Evolutionary conservation across 2,888 invertebrate species (phyloP), one percentile per base, ranked within the genome.

Genomic region (Morpho achilles): DNA sequence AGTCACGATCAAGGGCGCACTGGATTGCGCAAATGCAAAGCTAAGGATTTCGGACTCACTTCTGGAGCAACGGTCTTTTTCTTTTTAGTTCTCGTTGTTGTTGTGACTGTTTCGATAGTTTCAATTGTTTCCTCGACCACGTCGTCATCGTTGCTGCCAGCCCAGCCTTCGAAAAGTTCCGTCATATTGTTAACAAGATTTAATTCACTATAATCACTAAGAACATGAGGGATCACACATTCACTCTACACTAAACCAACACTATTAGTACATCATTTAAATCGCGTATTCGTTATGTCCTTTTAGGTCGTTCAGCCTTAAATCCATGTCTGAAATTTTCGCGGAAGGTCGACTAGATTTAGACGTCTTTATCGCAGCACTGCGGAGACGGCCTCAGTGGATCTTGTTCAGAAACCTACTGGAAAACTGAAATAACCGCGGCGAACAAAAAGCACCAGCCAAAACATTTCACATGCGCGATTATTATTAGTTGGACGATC

Each of bases 401-500:
- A 73, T 87, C 77, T 86, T 87, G 85, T 79, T 80, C 87, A 82
- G 88, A 90, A 87, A 88, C 87, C 87, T 82, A 90, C 90, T 90
- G 90, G 90, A 90, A 89, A 87, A 87, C 90, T 87, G 89, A 90
- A 90, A 90, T 90, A 89, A 87, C 87, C 86, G 81, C 79, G 80
- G 81, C 88, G 87, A 88, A 89, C 90, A 89, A 89, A 89, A 90
- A 90, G 84, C 90, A 87, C 84, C 90, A 83, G 88, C 89, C 90
- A 88, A 89, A 89, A 89, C 87, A 89, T 89, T 90, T 90, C 87
- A 89, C 87, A 88, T 86, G 85, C 82, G 82, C 70, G 84, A 80
- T 81, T 90, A 90, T 89, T 90, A 90, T 89, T 90, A 90, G 90
- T 84, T 89, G 89, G 90, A 88, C 88, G 89, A 83, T 86, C 87